Evolutionary conservation across 2,797 vertebrate species (phyloP).

Genomic region (Hafferia zeledoni): DNA sequence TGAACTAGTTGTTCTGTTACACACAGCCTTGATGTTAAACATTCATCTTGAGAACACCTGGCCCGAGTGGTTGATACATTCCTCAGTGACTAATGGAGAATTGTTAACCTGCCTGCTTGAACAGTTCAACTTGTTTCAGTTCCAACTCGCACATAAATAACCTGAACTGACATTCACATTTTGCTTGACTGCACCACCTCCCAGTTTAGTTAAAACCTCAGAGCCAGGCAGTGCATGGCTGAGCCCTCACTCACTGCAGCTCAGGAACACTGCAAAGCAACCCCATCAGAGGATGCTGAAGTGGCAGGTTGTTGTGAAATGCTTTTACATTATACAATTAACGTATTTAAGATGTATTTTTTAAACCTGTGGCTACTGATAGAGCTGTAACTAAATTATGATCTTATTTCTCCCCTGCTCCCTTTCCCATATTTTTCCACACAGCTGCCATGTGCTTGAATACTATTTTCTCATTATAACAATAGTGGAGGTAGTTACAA

Average conservation of each 20-base stretch:
- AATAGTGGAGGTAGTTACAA: background rate
- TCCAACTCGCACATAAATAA: background rate
- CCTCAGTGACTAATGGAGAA: background rate
- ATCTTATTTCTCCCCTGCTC: background rate
- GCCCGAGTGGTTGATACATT: background rate
- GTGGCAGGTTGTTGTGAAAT: background rate
- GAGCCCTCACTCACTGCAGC: background rate
- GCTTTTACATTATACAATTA: background rate
- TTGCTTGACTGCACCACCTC: background rate
- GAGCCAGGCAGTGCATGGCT: background rate
- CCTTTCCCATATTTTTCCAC: background rate
- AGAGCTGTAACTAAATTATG: background rate
- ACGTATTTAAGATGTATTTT: background rate
- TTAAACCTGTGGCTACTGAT: background rate
- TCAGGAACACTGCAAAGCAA: background rate
- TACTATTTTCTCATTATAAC: background rate
- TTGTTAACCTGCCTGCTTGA: background rate
- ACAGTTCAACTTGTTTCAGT: background rate
- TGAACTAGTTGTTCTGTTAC: background rate
- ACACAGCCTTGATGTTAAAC: accelerated
- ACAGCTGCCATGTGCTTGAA: background rate
- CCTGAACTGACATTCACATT: background rate
- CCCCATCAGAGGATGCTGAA: background rate
- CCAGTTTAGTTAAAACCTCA: background rate
- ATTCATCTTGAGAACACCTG: background rate